phyloP scores from a whole-genome alignment of 2,797 vertebrate genomes.

The Esox lucius region DNA sequence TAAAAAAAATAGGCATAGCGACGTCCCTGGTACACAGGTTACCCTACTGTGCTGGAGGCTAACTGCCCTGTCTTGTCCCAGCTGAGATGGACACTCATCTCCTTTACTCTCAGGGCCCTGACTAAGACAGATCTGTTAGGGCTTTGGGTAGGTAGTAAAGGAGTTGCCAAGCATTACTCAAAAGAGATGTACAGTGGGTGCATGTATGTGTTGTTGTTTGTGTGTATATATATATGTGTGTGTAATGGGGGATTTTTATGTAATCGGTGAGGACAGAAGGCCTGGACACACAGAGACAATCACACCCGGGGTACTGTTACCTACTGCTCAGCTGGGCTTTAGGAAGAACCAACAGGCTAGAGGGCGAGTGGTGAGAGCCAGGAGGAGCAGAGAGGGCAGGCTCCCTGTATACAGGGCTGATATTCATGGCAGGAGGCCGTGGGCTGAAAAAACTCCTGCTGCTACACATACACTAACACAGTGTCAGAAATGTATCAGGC shows the following conservation, averaged over 20 bases:
- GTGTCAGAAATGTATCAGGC: neutral
- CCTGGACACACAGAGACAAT: conserved; percentile 24
- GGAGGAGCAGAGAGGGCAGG: conserved; percentile 48
- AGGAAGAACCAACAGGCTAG: conserved; percentile 28
- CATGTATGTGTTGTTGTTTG: conserved; percentile 1
- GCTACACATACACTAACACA: neutral
- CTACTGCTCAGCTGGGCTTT: conserved; percentile 66
- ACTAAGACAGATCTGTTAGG: conserved; percentile 14
- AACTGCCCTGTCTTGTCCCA: too few relatives aligned
- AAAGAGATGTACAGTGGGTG: conserved; percentile 16
- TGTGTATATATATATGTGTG: neutral
- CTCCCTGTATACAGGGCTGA: conserved; percentile 44
- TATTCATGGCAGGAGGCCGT: conserved; percentile 14
- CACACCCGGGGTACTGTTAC: conserved; percentile 42
- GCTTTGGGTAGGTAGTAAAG: conserved; percentile 23
- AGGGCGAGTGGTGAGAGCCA: conserved; percentile 45
- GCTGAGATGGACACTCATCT: too few relatives aligned
- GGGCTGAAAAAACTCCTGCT: neutral
- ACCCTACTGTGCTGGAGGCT: too few relatives aligned
- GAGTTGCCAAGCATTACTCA: conserved; percentile 45
- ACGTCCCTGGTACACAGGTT: too few relatives aligned
- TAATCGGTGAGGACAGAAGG: conserved; percentile 39
- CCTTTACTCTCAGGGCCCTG: neutral
- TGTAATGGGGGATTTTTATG: conserved; percentile 34
- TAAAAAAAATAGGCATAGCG: too few relatives aligned